Conservation (phyloP, 2,797 vertebrate genomes). For the Silurus lanzhouensis region DNA sequence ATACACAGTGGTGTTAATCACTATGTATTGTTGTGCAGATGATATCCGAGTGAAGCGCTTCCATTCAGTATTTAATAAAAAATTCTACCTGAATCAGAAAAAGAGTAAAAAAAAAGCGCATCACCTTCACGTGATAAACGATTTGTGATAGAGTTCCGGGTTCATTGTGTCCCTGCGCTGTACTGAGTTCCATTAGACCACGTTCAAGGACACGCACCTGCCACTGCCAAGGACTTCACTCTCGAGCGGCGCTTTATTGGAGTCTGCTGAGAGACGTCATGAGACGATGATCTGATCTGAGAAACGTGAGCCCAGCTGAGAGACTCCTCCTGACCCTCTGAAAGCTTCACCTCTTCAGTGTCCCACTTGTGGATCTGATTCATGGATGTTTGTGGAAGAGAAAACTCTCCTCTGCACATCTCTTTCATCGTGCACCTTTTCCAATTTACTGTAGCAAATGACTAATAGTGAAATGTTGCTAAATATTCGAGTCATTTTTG, state of each 20-base stretch:
- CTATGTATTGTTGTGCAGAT: background rate
- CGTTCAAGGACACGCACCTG: slow-evolving; percentile 54
- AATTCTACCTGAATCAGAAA: background rate
- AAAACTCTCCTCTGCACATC: background rate
- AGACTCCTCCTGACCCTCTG: slow-evolving; percentile 39
- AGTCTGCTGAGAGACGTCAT: slow-evolving; percentile 48
- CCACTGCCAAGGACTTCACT: slow-evolving; percentile 34
- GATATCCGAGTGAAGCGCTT: background rate
- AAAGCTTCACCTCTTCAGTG: slow-evolving; percentile 7
- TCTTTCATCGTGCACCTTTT: background rate
- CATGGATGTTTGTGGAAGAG: background rate
- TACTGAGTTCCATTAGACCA: background rate
- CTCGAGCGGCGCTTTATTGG: slow-evolving; percentile 43
- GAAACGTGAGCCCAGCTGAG: slow-evolving; percentile 41
- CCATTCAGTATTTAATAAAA: background rate
- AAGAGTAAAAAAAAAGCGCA: background rate
- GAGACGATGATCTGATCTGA: slow-evolving; percentile 35
- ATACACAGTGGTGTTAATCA: background rate
- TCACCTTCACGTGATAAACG: background rate
- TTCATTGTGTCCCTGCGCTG: background rate
- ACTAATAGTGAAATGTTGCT: background rate
- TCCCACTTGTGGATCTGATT: slow-evolving; percentile 18
- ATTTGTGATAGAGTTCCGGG: background rate
- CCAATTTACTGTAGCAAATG: background rate
- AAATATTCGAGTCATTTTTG: background rate